These are phyloP conservation scores for Holacanthella duospinosa DNA, from an alignment of 2,888 invertebrate species.

Conservation along the genomic window DNA sequence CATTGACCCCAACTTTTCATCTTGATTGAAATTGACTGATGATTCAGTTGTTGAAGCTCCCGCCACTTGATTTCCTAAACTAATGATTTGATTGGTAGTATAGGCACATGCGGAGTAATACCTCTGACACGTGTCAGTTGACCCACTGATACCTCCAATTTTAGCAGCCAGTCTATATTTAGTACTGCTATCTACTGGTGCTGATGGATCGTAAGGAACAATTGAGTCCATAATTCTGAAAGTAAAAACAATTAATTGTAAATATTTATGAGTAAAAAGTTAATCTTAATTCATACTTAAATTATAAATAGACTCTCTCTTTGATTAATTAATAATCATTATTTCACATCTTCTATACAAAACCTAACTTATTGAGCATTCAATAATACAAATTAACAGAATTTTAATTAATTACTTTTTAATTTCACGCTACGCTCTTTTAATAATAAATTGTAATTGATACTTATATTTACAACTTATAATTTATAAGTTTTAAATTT, in stretches of 20 bases:
- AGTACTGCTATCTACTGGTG: not conserved
- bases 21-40: not conserved
- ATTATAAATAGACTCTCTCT: no score
- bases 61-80: constrained; percentile 4
- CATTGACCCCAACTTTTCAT: not conserved
- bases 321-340: no score
- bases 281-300: no score
- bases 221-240: not conserved
- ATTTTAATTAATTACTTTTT: no score
- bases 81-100: not conserved
- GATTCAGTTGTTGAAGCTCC: not conserved
- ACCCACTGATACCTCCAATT: not conserved
- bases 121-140: not conserved
- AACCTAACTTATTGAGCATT: no score
- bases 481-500: no score
- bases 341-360: no score
- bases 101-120: not conserved
- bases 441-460: no score
- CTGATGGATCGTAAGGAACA: not conserved
- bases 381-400: no score
- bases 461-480: no score
- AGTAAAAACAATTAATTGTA: not conserved
- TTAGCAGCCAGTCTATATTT: constrained; percentile 1
- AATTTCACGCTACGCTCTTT: no score
- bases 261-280: no score